Evolutionary conservation across 2,113 vertebrate species (phyloP).

Genomic region (Myrmophylax atrothorax): DNA sequence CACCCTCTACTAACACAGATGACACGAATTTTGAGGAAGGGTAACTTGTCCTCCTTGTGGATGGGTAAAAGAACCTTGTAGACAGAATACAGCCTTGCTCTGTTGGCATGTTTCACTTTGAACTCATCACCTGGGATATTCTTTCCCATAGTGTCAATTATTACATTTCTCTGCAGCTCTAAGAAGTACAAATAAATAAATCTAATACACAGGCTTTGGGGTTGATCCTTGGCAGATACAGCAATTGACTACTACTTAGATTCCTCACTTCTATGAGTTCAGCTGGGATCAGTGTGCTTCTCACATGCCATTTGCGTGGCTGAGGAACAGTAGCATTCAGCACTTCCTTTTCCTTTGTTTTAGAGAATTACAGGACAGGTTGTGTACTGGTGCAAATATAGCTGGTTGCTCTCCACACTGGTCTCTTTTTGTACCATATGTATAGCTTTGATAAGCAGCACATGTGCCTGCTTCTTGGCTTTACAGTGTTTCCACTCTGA

Average conservation of each 20-base stretch:
- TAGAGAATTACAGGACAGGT: conserved; percentile 17
- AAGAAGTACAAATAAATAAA: not conserved
- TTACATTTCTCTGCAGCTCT: not conserved
- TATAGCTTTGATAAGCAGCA: conserved; percentile 60
- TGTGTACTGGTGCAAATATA: conserved; percentile 16
- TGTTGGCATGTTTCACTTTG: not conserved
- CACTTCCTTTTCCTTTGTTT: conserved; percentile 48
- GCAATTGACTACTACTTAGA: not conserved
- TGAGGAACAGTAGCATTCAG: not conserved
- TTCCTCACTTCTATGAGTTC: not conserved
- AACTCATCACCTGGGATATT: not conserved
- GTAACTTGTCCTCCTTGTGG: not conserved
- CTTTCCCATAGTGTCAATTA: not conserved
- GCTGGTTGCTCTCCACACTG: not conserved
- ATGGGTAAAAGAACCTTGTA: not conserved
- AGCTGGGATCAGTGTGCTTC: not conserved
- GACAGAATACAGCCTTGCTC: not conserved
- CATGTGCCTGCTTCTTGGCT: conserved; percentile 33
- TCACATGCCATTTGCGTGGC: not conserved
- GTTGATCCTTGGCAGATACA: not conserved
- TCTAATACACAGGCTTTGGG: not conserved
- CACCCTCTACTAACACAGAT: not conserved
- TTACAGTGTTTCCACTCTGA: conserved; percentile 57
- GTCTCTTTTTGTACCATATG: conserved; percentile 17
- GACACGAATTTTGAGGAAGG: not conserved